Evolutionary conservation across 2,113 vertebrate species (phyloP), one percentile per base, ranked within the genome.

Genomic region (Zosterops lateralis): DNA sequence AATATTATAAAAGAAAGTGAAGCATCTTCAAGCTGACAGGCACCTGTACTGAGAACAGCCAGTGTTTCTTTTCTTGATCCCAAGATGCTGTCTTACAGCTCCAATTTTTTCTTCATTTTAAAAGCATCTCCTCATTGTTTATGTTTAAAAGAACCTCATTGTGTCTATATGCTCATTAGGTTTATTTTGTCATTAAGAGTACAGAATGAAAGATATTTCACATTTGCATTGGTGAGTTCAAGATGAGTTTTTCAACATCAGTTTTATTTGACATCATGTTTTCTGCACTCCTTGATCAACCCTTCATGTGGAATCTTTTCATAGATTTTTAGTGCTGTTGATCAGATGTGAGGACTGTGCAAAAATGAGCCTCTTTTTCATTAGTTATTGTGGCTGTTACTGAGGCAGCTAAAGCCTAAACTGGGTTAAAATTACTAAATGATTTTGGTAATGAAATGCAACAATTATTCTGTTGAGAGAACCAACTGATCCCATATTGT

Each of bases 351-450:
- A 26, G 45, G 17, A 54, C 17, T 57, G 3, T 60, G 51, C 20
- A 85, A 76, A 95, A 89, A 93, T 58, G 7, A 95, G 10, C 9
- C 18, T 44, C 7, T 57, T 93, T 78, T 83, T 26, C 28, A n/a
- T 81, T 67, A 36, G 26, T 17, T 94, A 25, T 68, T 78, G 42
- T 32, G 31, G 40, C 20, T 47, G 17, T 74, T 81, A 78, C 44
- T 66, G 75, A 90, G 83, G 28, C 25, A 95, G 50, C 60, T 75
- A 68, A 95, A 94, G 19, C 62, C 67, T 57, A 92, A 93, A 94
- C 65, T 88, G 72, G 12, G 48, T 57, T 90, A 91, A 92, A 68
- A 89, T 81, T 38, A 70, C 62, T 82, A 68, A 28, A 68, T 78
- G 38, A 93, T 95, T 92, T 48, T 7, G 12, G 45, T 70, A 94